Evolutionary conservation across 2,113 vertebrate species (phyloP).

Genomic region (Oryzias curvinotus): DNA sequence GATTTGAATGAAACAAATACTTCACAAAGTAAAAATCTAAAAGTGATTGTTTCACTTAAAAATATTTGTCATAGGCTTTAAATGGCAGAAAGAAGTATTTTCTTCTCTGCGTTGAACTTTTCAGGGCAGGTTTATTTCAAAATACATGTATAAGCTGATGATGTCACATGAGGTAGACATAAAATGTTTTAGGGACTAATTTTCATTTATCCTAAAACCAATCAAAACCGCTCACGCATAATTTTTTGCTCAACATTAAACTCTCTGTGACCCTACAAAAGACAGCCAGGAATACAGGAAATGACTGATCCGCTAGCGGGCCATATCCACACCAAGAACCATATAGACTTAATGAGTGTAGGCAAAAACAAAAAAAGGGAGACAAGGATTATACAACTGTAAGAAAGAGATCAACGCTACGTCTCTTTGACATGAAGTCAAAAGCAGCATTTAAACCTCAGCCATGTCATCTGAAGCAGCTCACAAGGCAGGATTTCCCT

Average conservation of each 20-base stretch:
- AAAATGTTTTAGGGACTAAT: conserved; percentile 50
- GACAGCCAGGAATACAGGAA: conserved; percentile 37
- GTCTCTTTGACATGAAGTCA: conserved; percentile 46
- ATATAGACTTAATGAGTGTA: conserved; percentile 36
- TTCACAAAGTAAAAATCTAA: conserved; percentile 9
- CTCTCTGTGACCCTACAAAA: conserved; percentile 41
- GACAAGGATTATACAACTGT: conserved; percentile 14
- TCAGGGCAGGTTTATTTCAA: conserved; percentile 16
- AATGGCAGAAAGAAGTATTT: too few relatives aligned
- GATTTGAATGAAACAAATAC: background rate
- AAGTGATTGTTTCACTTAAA: background rate
- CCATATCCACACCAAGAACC: conserved; percentile 19
- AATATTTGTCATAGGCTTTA: background rate
- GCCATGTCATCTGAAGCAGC: conserved; percentile 51
- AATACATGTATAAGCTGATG: conserved; percentile 44
- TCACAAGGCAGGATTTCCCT: conserved; percentile 65
- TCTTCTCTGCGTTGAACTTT: background rate
- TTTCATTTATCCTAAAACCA: conserved; percentile 48
- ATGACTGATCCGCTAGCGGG: conserved; percentile 30
- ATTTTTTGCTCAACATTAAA: conserved; percentile 29
- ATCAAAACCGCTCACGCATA: conserved; percentile 17
- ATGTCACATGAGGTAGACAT: conserved; percentile 73
- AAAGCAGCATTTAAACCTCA: conserved; percentile 64
- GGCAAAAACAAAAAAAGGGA: conserved; percentile 47
- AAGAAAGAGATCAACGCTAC: conserved; percentile 42